Percentiles rank a stretch among this genome's conserved stretches.
Conservation (phyloP, 2,113 vertebrate species). For the Pyrgilauda ruficollis region DNA sequence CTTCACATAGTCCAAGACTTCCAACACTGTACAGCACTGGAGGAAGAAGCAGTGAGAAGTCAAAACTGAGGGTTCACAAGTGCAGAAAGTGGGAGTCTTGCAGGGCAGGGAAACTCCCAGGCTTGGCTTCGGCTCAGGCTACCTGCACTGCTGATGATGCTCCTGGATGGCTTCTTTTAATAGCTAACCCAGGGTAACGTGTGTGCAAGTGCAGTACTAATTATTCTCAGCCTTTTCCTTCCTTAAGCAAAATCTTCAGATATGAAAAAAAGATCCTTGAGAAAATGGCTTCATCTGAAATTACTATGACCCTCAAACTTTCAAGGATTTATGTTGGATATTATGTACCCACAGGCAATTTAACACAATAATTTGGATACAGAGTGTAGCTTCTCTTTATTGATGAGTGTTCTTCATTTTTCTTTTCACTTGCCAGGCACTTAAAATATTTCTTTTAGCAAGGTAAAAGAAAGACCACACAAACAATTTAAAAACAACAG, state of each 20-base stretch:
- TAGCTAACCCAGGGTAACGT: not conserved
- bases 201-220: not conserved
- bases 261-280: not conserved
- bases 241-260: not conserved
- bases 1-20: not conserved
- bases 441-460: not conserved
- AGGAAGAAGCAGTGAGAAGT: not conserved
- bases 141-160: not conserved
- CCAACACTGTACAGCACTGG: not conserved
- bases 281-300: not conserved
- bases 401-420: not conserved
- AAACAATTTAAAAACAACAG: not conserved
- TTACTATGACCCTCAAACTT: not conserved
- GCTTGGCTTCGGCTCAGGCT: not conserved
- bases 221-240: not conserved
- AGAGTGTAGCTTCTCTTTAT: not conserved
- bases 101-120: not conserved
- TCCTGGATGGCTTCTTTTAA: not conserved
- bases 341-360: not conserved
- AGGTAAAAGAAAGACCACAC: not conserved
- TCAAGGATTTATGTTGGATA: not conserved
- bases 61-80: not conserved
- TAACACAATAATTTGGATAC: not conserved
- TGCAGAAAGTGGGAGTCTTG: rapidly evolving
- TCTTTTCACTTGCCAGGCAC: not conserved